A percentile compares a stretch with the other conserved stretches of the same genome.
phyloP scores from a whole-genome alignment of 2,113 vertebrate species.

The Heterochromis multidens region DNA sequence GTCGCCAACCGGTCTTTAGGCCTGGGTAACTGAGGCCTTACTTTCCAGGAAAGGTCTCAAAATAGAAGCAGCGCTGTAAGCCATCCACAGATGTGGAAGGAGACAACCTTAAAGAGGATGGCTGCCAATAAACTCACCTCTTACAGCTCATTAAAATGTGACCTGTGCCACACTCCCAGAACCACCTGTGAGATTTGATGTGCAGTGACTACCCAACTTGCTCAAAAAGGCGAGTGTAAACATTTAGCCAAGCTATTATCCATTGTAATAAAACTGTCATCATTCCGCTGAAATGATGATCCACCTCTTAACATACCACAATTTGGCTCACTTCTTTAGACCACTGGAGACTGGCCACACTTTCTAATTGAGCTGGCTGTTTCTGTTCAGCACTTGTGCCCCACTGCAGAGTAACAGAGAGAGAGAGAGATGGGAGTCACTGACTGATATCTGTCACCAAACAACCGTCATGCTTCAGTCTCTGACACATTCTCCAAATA shows the following conservation, averaged over 20 bases:
- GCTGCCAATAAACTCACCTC: neutral
- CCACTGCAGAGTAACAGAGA: neutral
- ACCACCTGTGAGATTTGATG: neutral
- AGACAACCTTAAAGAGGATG: neutral
- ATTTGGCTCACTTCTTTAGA: conserved; percentile 18
- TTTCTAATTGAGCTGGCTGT: conserved; percentile 41
- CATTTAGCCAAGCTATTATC: conserved; percentile 47
- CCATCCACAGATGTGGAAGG: neutral
- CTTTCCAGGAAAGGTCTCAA: neutral
- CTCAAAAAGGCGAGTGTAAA: conserved; percentile 4
- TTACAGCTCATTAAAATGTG: neutral
- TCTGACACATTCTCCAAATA: neutral
- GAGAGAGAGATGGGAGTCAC: neutral
- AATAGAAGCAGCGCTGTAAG: neutral
- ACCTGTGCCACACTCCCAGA: neutral
- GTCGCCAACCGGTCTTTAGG: neutral
- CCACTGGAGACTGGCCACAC: conserved; percentile 35
- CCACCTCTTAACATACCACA: conserved; percentile 28
- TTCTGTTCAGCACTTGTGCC: neutral
- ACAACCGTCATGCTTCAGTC: neutral
- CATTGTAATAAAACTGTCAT: conserved; percentile 56
- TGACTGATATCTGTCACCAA: conserved; percentile 12
- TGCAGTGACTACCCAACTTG: neutral
- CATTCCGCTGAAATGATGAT: conserved; percentile 40
- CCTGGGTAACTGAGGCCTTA: neutral